Percentiles rank a stretch among this genome's conserved stretches.
Evolutionary conservation across 2,888 invertebrate genomes (phyloP).

Genomic region (Cremastobaeus sp.): DNA sequence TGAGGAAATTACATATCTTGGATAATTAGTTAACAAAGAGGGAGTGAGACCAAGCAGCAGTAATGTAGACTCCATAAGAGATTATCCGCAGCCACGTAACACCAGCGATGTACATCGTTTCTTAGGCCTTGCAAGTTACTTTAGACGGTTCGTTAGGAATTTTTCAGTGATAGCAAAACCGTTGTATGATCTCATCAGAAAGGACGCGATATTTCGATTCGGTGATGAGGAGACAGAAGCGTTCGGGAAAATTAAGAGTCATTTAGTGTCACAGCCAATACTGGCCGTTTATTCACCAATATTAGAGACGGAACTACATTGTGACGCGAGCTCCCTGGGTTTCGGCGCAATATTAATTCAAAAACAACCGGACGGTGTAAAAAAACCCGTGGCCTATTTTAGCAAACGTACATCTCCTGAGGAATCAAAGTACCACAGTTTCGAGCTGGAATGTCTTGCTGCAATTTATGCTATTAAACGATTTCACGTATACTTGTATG

Average conservation of each 20-base stretch:
- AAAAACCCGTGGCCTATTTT: constrained; percentile 62
- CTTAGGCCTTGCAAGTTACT: constrained; percentile 3
- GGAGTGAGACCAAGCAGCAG: background rate
- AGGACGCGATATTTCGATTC: background rate
- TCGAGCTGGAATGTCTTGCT: constrained; percentile 68
- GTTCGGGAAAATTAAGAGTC: background rate
- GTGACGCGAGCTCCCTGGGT: constrained; percentile 59
- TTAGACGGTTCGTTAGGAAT: background rate
- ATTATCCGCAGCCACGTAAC: background rate
- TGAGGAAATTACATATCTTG: background rate
- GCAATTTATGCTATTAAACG: constrained; percentile 65
- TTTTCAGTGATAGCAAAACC: constrained; percentile 6
- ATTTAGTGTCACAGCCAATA: background rate
- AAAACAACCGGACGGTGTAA: constrained; percentile 35
- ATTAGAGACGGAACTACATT: constrained; percentile 59
- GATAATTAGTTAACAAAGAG: background rate
- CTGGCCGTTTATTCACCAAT: constrained; percentile 41
- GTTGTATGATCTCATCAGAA: constrained; percentile 4
- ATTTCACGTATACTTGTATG: constrained; percentile 67
- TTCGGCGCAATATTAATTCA: constrained; percentile 61
- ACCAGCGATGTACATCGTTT: constrained; percentile 10
- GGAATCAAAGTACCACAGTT: constrained; percentile 66
- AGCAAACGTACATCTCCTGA: constrained; percentile 61
- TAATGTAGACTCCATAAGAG: background rate
- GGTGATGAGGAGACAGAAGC: background rate